Evolutionary conservation across 2,888 invertebrate species (phyloP).

Genomic region (Nudaria mundana): DNA sequence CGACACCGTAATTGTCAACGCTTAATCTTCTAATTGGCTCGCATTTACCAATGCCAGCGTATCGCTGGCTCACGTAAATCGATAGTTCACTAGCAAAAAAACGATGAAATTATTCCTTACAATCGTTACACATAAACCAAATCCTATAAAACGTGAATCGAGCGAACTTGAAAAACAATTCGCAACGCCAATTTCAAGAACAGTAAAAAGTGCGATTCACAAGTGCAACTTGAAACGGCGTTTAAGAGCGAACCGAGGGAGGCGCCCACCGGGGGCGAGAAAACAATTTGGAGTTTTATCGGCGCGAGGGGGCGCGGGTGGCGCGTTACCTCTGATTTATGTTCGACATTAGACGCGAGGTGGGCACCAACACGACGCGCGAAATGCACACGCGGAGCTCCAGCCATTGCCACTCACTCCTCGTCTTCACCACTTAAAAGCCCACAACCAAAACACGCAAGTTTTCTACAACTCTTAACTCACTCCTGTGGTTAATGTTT

Average conservation of each 20-base stretch:
- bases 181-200: conserved; percentile 75
- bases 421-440: conserved; percentile 27
- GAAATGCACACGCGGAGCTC: conserved; percentile 60
- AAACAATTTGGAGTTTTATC: conserved; percentile 81
- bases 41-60: conserved; percentile 79
- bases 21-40: conserved; percentile 81
- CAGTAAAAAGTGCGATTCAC: conserved; percentile 81
- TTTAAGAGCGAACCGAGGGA: conserved; percentile 79
- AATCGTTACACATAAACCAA: conserved; percentile 40
- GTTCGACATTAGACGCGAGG: conserved; percentile 66
- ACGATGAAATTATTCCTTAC: conserved; percentile 36
- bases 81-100: conserved; percentile 60
- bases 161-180: conserved; percentile 70
- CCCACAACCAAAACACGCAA: conserved; percentile 1
- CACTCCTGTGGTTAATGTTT: background rate
- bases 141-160: conserved; percentile 51
- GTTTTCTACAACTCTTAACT: background rate
- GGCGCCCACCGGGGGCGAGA: conserved; percentile 78
- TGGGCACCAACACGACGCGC: conserved; percentile 56
- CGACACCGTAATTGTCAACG: conserved; percentile 79
- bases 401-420: conserved; percentile 55
- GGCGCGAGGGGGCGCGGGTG: conserved; percentile 56
- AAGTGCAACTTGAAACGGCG: conserved; percentile 80
- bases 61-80: conserved; percentile 52
- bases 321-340: conserved; percentile 76